Conservation (phyloP, 92 coral and sea anemone genomes). For the Palythoa grandiflora region DNA sequence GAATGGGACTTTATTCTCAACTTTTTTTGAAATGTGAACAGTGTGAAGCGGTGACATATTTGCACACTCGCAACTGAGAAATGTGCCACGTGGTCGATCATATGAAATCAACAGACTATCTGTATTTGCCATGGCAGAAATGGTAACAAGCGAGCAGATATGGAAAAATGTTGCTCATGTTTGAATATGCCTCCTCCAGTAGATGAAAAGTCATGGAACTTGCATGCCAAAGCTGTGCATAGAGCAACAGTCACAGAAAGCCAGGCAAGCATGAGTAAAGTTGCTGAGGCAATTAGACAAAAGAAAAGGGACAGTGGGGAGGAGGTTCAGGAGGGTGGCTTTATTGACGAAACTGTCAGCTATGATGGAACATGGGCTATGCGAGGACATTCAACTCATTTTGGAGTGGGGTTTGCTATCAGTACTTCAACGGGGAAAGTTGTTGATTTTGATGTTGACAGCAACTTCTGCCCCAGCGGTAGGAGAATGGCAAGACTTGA, state of each 20-base stretch:
- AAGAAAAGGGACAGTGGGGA: not conserved
- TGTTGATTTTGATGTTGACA: constrained; percentile 24
- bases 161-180: too few relatives aligned
- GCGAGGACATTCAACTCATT: constrained; percentile 28
- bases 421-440: constrained; percentile 15
- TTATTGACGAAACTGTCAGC: constrained; percentile 6
- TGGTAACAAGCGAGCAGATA: too few relatives aligned
- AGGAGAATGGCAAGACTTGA: not conserved
- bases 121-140: not conserved
- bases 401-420: constrained; percentile 22
- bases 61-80: not conserved
- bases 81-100: constrained; percentile 13
- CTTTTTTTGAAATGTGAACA: not conserved
- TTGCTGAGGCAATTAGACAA: not conserved
- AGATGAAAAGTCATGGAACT: constrained; percentile 1
- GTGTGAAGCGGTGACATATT: not conserved
- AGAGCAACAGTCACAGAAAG: not conserved
- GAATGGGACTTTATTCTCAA: not conserved
- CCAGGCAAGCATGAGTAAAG: constrained; percentile 10
- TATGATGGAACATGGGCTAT: constrained; percentile 28
- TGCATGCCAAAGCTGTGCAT: not conserved
- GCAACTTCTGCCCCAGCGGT: constrained; percentile 22
- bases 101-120: constrained; percentile 23
- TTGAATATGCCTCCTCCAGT: constrained; percentile 18
- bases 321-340: not conserved